Evolutionary conservation across 2,888 invertebrate genomes (phyloP).

Genomic region (Carcina quercana): DNA sequence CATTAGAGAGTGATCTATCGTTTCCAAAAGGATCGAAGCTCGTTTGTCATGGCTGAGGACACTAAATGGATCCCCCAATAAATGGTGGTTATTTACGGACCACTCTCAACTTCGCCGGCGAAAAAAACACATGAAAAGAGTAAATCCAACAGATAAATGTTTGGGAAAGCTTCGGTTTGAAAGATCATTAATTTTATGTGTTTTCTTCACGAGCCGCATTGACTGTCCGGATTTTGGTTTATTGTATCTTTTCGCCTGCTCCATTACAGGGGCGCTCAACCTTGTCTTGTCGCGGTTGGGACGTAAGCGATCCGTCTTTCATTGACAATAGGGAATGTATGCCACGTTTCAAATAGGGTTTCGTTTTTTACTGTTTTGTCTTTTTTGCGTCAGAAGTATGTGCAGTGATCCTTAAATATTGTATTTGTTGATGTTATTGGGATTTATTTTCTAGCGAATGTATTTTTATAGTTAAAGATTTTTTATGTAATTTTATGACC

Average conservation of each 20-base stretch:
- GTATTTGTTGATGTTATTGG: too few relatives aligned
- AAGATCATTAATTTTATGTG: conserved; percentile 50
- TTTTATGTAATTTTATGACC: too few relatives aligned
- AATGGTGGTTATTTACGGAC: conserved; percentile 53
- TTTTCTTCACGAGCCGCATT: conserved; percentile 21
- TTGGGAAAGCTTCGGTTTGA: conserved; percentile 45
- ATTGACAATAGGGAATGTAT: too few relatives aligned
- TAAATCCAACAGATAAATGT: conserved; percentile 48
- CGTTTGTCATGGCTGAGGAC: conserved; percentile 58
- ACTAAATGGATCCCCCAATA: conserved; percentile 55
- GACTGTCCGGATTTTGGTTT: not conserved
- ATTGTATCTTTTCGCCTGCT: not conserved
- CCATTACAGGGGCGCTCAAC: too few relatives aligned
- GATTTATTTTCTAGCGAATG: too few relatives aligned
- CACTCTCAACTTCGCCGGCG: conserved; percentile 31
- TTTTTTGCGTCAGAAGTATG: too few relatives aligned
- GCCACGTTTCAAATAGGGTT: too few relatives aligned
- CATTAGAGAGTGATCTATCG: conserved; percentile 60
- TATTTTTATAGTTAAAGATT: too few relatives aligned
- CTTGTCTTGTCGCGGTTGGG: too few relatives aligned
- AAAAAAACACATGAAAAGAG: conserved; percentile 56
- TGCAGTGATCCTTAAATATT: too few relatives aligned
- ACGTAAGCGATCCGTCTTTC: too few relatives aligned
- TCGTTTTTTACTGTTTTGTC: too few relatives aligned
- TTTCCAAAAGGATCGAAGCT: conserved; percentile 41